Conservation (phyloP, 2,888 invertebrate species). For the Sinhomidia bicolor region DNA sequence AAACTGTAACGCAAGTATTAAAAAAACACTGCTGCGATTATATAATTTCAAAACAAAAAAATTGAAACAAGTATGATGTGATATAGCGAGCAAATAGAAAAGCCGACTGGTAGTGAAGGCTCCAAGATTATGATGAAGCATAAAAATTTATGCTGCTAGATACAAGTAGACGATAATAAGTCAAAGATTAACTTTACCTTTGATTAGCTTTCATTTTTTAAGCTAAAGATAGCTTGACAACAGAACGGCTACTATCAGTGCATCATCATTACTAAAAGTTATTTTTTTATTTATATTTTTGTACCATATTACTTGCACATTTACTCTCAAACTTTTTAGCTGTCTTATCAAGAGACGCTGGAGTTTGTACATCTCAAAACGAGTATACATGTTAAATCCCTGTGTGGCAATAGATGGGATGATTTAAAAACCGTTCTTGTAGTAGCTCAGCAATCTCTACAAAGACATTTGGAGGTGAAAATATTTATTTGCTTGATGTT, state of each 20-base stretch:
- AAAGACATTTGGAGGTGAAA: neutral
- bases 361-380: neutral
- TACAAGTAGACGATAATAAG: slow-evolving; percentile 1
- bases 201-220: no score
- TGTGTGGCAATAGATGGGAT: slow-evolving; percentile 5
- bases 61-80: no score
- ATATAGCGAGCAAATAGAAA: neutral
- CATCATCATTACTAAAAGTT: no score
- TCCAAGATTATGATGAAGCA: slow-evolving; percentile 12
- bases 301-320: no score
- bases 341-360: no score
- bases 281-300: no score
- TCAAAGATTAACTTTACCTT: slow-evolving; percentile 22
- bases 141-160: slow-evolving; percentile 1
- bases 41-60: no score
- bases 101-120: neutral
- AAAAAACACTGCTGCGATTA: no score
- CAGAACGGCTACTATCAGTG: no score
- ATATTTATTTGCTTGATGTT: slow-evolving; percentile 41
- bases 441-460: neutral
- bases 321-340: no score
- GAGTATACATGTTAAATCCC: neutral
- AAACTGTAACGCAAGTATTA: no score
- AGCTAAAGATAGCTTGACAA: no score
- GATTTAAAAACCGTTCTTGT: slow-evolving; percentile 25